Evolutionary conservation across 2,797 vertebrate genomes (phyloP).

Genomic region (Aeoliscus strigatus): DNA sequence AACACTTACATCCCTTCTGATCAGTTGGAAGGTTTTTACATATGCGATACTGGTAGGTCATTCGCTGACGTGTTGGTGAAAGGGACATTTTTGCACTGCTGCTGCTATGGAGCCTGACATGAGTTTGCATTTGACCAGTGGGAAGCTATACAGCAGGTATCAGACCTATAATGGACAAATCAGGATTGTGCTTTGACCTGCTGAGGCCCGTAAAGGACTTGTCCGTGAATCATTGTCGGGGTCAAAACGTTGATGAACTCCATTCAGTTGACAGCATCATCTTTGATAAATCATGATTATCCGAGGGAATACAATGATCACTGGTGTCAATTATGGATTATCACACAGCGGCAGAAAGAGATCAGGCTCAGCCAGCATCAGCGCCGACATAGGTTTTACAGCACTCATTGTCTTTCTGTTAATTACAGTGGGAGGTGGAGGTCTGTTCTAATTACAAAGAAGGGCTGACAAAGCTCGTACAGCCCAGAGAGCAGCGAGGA

Average conservation of each 20-base stretch:
- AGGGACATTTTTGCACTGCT: too few species aligned
- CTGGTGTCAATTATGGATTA: constrained; percentile 3
- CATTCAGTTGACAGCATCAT: too few species aligned
- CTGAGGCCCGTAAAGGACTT: constrained; percentile 30
- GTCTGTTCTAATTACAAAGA: constrained; percentile 65
- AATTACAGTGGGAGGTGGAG: constrained; percentile 63
- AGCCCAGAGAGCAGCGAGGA: constrained; percentile 32
- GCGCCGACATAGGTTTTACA: constrained; percentile 57
- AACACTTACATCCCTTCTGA: too few species aligned
- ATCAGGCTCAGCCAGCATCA: constrained; percentile 43
- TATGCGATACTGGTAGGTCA: too few species aligned
- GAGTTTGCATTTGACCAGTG: too few species aligned
- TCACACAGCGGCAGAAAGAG: constrained; percentile 6
- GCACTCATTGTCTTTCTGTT: constrained; percentile 59
- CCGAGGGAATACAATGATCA: too few species aligned
- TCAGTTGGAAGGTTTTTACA: too few species aligned
- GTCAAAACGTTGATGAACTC: constrained; percentile 4
- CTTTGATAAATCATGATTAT: too few species aligned
- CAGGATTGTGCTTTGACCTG: constrained; percentile 26
- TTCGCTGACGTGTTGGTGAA: too few species aligned
- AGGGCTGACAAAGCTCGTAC: constrained; percentile 56
- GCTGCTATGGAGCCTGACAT: constrained; percentile 2
- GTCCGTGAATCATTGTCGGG: constrained; percentile 25
- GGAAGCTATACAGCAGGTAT: constrained; percentile 48
- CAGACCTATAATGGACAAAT: constrained; percentile 48